Evolutionary conservation across 2,113 vertebrate species (phyloP).

Genomic region (Hystrix brachyura): DNA sequence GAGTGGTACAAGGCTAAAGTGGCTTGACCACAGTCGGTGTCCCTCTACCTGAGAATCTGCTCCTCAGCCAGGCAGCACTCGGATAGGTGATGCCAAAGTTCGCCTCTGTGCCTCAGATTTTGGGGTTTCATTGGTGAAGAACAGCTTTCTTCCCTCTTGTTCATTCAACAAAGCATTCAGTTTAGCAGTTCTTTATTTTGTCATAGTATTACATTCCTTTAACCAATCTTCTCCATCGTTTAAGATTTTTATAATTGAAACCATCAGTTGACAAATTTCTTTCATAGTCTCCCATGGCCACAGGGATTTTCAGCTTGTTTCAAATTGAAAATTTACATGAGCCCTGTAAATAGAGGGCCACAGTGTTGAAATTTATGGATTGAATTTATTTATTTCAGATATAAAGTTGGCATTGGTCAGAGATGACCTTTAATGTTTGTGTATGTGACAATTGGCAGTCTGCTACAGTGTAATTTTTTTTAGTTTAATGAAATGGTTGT

Average conservation of each 20-base stretch:
- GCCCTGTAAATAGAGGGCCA: background rate
- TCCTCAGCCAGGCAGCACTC: background rate
- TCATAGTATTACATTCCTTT: background rate
- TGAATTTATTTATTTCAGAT: constrained; percentile 34
- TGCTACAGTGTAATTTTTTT: background rate
- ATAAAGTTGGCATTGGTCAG: background rate
- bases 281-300: background rate
- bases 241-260: constrained; percentile 11
- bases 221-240: background rate
- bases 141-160: background rate
- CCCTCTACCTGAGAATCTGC: background rate
- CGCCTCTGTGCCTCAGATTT: background rate
- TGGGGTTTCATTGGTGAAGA: background rate
- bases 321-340: background rate
- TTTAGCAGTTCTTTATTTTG: background rate
- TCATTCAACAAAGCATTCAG: background rate
- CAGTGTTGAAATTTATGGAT: background rate
- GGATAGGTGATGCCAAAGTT: rapidly evolving
- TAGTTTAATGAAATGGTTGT: background rate
- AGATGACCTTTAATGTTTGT: background rate
- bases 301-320: background rate
- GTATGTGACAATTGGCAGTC: background rate
- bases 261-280: background rate
- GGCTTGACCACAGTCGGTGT: background rate
- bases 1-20: background rate